Conservation (phyloP, 2,888 invertebrate species). For the Eupelmus urozonus region DNA sequence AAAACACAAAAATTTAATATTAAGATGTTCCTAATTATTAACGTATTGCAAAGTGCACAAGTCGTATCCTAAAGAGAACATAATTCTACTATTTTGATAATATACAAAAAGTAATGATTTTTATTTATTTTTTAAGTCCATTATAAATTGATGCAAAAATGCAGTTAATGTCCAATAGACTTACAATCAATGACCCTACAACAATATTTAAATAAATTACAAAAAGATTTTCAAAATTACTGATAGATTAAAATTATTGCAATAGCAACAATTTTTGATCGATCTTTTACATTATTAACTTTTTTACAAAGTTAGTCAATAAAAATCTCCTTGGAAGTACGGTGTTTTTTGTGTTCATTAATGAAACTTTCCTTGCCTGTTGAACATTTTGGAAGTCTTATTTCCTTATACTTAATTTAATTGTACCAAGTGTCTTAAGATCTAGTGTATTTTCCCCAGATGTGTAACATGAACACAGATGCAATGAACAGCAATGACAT, state of each 20-base stretch:
- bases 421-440: conserved; percentile 79
- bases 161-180: conserved; percentile 22
- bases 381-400: conserved; percentile 47
- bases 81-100: conserved; percentile 32
- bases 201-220: conserved; percentile 33
- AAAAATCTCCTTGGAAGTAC: conserved; percentile 38
- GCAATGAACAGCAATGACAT: conserved; percentile 99
- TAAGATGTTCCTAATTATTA: conserved; percentile 48
- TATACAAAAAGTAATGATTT: conserved; percentile 46
- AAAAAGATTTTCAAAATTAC: conserved; percentile 37
- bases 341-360: conserved; percentile 25
- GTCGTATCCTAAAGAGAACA: conserved; percentile 31
- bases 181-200: conserved; percentile 6
- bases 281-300: conserved; percentile 10
- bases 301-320: conserved; percentile 37
- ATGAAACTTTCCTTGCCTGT: conserved; percentile 33
- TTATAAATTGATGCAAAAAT: conserved; percentile 43
- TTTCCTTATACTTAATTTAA: conserved; percentile 29
- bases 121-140: conserved; percentile 34
- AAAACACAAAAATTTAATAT: conserved; percentile 43
- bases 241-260: conserved; percentile 13
- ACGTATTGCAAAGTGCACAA: conserved; percentile 41
- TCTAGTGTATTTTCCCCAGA: conserved; percentile 99
- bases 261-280: conserved; percentile 29
- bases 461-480: conserved; percentile 99